These are phyloP conservation scores for Ctenopoma kingsleyae DNA, from an alignment of 2,797 vertebrate genomes.

Conservation along the genomic window DNA sequence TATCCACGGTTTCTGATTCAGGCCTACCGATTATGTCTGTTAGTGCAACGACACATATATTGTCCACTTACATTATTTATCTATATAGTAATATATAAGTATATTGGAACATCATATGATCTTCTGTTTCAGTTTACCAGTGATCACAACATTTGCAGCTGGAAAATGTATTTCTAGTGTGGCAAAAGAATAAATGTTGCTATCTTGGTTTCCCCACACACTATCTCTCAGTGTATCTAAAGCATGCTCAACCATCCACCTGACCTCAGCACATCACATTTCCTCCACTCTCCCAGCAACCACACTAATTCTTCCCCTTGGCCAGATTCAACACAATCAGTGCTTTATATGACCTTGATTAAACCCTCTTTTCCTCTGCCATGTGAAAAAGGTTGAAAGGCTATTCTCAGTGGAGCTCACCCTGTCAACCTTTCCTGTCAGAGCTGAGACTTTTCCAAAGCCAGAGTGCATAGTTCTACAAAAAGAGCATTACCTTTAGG, in stretches of 20 bases:
- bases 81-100: background rate
- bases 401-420: constrained; percentile 61
- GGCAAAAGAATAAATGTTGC: constrained; percentile 16
- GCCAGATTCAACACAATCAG: constrained; percentile 47
- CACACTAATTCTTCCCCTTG: constrained; percentile 42
- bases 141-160: background rate
- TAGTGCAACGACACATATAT: background rate
- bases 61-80: background rate
- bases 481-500: constrained; percentile 33
- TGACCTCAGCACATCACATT: constrained; percentile 51
- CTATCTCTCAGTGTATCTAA: constrained; percentile 35
- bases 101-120: background rate
- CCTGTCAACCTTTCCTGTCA: constrained; percentile 73
- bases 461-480: constrained; percentile 38
- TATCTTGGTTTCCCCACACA: constrained; percentile 39
- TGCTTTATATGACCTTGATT: constrained; percentile 66
- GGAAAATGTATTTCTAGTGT: background rate
- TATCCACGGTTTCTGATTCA: constrained; percentile 8
- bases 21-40: background rate
- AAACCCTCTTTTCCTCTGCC: constrained; percentile 37
- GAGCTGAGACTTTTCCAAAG: constrained; percentile 43
- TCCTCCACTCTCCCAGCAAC: constrained; percentile 18
- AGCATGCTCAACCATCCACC: constrained; percentile 19
- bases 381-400: constrained; percentile 47
- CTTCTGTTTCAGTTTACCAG: background rate